Evolutionary conservation across 1,140 invertebrate genomes (phyloP), one percentile per base, ranked within the genome.

Genomic region (Dendrolimus punctatus): DNA sequence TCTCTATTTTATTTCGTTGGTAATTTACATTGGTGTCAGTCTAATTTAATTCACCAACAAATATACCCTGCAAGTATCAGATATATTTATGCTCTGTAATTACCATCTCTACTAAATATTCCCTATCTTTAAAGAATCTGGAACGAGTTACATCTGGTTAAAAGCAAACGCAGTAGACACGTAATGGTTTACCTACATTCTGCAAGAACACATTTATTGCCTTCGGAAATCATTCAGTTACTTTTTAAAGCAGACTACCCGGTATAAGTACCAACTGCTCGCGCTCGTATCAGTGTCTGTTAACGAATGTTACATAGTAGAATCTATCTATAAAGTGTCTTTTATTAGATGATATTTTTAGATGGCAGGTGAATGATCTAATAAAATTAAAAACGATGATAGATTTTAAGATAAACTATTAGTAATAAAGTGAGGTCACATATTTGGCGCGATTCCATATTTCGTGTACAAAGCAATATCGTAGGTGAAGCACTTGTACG

Each of bases 61-160:
- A 40, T 41, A 49, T 48, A 43, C 49, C 49, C 44, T 50, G 40
- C 51, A 23, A 47, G 39, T 44, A 8, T 40, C n/a, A 49, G 51
- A 50, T 40, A 52, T 57, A 60, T 56, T 56, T 60, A 53, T 46
- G 44, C 54, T n/a, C 42, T 57, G 52, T 62, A 62, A 62, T 62
- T 62, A 62, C 56, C 56, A 58, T 55, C 46, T 58, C n/a, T 47
- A 54, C 39, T 46, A 44, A 57, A 58, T 58, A 58, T 53, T 57
- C 51, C 53, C 55, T 64, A 64, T 60, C 58, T 60, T 58, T 58
- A 60, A 59, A 58, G 42, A 60, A 59, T 60, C 56, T 61, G 51
- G 55, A 66, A 63, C 64, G 57, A 66, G 50, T 58, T 67, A 59
- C 71, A 71, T 73, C 71, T 77, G 74, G 74, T 74, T 55, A 57